A percentile compares a stretch with the other conserved stretches of the same genome.
phyloP scores from a whole-genome alignment of 1,140 invertebrate genomes.

The Argopecten irradians region DNA sequence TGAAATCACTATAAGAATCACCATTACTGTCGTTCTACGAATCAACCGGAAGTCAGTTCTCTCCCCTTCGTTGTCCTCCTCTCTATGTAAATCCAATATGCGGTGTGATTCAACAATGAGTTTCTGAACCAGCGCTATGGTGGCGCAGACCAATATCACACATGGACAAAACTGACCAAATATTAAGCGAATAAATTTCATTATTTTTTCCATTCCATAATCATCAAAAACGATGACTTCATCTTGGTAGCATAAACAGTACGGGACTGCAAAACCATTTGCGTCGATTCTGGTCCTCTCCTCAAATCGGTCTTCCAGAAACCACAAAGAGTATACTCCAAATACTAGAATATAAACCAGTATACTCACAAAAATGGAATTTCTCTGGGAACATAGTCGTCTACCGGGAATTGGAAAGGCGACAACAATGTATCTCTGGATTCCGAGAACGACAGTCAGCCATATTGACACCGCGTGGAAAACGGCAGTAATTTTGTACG shows the following conservation, averaged over 20 bases:
- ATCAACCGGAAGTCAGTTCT: conserved; percentile 46
- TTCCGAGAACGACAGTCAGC: conserved; percentile 9
- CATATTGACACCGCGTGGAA: conserved; percentile 29
- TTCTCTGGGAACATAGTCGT: background rate
- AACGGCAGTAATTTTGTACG: conserved; percentile 12
- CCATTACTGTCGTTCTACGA: conserved; percentile 47
- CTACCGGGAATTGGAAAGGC: background rate
- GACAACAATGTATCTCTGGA: conserved; percentile 27
- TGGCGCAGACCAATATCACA: conserved; percentile 28
- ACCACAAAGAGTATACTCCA: background rate
- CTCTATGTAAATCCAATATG: conserved; percentile 36
- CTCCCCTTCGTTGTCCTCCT: conserved; percentile 30
- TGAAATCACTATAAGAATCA: conserved; percentile 16
- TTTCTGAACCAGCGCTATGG: conserved; percentile 38
- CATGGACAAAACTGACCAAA: conserved; percentile 45
- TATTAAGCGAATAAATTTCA: conserved; percentile 31
- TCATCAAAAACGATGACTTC: background rate
- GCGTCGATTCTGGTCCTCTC: background rate
- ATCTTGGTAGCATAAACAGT: background rate
- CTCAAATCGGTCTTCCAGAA: background rate
- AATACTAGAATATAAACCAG: background rate
- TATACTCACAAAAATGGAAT: background rate
- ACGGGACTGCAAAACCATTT: background rate
- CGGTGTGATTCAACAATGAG: conserved; percentile 39
- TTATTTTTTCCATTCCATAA: conserved; percentile 6